Evolutionary conservation across 2,797 vertebrate genomes (phyloP).

Genomic region (Rhinophrynus dorsalis): DNA sequence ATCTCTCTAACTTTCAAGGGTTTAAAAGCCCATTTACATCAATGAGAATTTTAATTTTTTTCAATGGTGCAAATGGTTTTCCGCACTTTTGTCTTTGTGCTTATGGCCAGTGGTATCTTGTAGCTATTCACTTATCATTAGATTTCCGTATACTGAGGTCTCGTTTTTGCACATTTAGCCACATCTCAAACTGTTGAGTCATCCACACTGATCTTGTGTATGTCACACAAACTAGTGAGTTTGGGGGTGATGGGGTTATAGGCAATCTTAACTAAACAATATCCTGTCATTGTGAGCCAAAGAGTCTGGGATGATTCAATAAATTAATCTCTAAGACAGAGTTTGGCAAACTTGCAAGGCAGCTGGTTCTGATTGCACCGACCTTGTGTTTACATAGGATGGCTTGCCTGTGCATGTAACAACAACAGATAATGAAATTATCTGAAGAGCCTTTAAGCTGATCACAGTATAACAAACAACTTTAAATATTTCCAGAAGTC

Average conservation of each 20-base stretch:
- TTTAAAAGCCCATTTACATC: too few relatives aligned
- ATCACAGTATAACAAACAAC: neutral
- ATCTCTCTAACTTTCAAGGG: too few relatives aligned
- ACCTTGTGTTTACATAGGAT: slow-evolving; percentile 35
- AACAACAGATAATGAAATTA: slow-evolving; percentile 19
- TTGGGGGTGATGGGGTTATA: slow-evolving; percentile 14
- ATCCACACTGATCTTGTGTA: slow-evolving; percentile 5
- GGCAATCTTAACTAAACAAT: slow-evolving; percentile 25
- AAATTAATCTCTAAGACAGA: slow-evolving; percentile 18
- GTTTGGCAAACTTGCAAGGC: slow-evolving; percentile 19
- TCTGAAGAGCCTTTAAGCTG: neutral
- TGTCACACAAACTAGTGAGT: neutral
- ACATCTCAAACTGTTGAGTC: slow-evolving; percentile 8
- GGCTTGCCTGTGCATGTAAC: slow-evolving; percentile 5
- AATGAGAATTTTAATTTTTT: too few relatives aligned
- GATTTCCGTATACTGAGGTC: too few relatives aligned
- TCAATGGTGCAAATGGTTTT: too few relatives aligned
- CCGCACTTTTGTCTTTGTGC: too few relatives aligned
- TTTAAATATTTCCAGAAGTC: neutral
- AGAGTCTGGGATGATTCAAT: slow-evolving; percentile 41
- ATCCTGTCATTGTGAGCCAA: slow-evolving; percentile 24
- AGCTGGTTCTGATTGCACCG: slow-evolving; percentile 25
- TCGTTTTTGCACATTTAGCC: neutral
- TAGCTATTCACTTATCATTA: too few relatives aligned
- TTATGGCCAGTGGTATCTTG: too few relatives aligned